Evolutionary conservation across 2,797 vertebrate species (phyloP).

Genomic region (Coregonus sp.): DNA sequence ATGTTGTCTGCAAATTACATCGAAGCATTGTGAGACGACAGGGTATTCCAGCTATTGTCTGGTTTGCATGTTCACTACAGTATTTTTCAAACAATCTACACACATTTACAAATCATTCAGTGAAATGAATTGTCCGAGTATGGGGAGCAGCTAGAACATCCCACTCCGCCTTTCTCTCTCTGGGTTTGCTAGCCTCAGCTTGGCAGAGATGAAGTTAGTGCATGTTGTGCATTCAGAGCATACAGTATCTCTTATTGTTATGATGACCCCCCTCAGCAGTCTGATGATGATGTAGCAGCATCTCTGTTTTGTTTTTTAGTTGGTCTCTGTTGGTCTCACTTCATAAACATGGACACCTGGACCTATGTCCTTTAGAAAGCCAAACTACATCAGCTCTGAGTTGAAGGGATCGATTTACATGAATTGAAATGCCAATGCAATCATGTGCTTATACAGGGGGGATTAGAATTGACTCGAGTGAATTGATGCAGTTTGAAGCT

Average conservation of each 20-base stretch:
- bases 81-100: neutral
- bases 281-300: conserved; percentile 5
- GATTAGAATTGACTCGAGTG: conserved; percentile 62
- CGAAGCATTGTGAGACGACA: too few species aligned
- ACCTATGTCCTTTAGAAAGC: conserved; percentile 54
- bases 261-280: neutral
- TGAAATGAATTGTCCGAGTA: neutral
- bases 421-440: conserved; percentile 65
- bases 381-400: conserved; percentile 29
- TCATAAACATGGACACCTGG: conserved; percentile 52
- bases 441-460: conserved; percentile 55
- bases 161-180: too few species aligned
- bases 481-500: conserved; percentile 62
- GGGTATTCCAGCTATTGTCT: too few species aligned
- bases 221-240: neutral
- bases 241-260: neutral
- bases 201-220: too few species aligned
- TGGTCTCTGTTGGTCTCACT: conserved; percentile 45
- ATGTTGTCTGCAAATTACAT: too few species aligned
- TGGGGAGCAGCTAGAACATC: neutral
- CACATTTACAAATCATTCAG: neutral
- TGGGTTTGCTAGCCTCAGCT: too few species aligned
- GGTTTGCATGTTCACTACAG: neutral
- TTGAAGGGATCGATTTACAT: conserved; percentile 59
- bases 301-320: conserved; percentile 21